Evolutionary conservation across 2,888 invertebrate species (phyloP).

Genomic region (Synergus laeviventris): DNA sequence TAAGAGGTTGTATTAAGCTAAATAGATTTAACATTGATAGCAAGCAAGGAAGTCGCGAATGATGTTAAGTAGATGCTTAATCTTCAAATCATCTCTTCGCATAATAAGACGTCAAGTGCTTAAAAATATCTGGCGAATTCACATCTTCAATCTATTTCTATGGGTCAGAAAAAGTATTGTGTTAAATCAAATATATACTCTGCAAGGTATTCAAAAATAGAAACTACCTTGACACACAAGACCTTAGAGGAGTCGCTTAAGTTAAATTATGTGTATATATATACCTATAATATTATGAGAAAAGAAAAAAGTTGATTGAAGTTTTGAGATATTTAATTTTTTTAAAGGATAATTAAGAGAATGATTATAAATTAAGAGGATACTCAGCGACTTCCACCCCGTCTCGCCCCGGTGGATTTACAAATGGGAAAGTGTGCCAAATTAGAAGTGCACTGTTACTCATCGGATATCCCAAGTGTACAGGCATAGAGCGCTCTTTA

Average conservation of each 20-base stretch:
- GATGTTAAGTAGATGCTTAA: slow-evolving; percentile 18
- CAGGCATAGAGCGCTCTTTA: slow-evolving; percentile 23
- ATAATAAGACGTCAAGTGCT: not conserved
- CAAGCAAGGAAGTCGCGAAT: slow-evolving; percentile 2
- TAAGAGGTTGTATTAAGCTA: not conserved
- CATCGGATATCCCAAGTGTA: slow-evolving; percentile 49
- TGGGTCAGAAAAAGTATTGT: not conserved
- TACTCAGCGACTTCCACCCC: not conserved
- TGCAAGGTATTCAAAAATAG: no score
- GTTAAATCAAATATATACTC: no score
- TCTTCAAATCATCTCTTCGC: slow-evolving; percentile 1
- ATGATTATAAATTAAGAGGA: slow-evolving; percentile 7
- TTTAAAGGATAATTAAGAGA: not conserved
- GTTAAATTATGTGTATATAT: no score
- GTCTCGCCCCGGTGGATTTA: not conserved
- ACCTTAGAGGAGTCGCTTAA: no score
- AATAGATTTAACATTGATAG: not conserved
- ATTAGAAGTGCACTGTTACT: slow-evolving; percentile 57
- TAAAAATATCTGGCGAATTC: not conserved
- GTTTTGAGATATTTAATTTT: not conserved
- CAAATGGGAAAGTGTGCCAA: slow-evolving; percentile 51
- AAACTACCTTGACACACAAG: no score
- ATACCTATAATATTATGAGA: no score
- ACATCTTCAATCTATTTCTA: not conserved
- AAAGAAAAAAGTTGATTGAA: no score